Evolutionary conservation across 2,113 vertebrate genomes (phyloP).

Genomic region (Casuarius casuarius): DNA sequence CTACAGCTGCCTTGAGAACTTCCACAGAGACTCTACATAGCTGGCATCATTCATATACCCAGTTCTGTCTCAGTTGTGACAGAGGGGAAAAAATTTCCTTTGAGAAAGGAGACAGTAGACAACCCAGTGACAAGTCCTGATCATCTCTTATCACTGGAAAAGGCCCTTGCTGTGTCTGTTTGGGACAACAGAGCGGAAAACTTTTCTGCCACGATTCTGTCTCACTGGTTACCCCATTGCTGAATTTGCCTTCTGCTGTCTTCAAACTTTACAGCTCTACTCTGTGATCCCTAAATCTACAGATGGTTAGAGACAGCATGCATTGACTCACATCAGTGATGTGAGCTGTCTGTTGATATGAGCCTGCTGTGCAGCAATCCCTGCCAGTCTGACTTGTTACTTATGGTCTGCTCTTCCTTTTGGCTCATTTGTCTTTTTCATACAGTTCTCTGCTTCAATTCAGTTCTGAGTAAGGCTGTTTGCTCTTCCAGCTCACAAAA

Average conservation of each 20-base stretch:
- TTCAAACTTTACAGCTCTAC: neutral
- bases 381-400: neutral
- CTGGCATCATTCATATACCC: neutral
- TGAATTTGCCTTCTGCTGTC: neutral
- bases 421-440: neutral
- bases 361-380: neutral
- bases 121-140: neutral
- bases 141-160: neutral
- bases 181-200: rapidly evolving
- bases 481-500: neutral
- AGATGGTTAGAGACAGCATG: neutral
- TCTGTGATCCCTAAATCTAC: neutral
- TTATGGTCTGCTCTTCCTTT: neutral
- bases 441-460: neutral
- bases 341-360: neutral
- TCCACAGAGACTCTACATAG: neutral
- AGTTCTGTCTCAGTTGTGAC: neutral
- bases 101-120: no score
- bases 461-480: neutral
- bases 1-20: neutral
- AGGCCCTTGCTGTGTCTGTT: neutral
- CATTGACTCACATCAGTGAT: neutral
- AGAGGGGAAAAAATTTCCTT: no score
- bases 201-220: neutral
- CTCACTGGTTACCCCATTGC: neutral